These are phyloP conservation scores for Aythya baeri DNA, from an alignment of 2,113 vertebrate species.

Conservation along the genomic window DNA sequence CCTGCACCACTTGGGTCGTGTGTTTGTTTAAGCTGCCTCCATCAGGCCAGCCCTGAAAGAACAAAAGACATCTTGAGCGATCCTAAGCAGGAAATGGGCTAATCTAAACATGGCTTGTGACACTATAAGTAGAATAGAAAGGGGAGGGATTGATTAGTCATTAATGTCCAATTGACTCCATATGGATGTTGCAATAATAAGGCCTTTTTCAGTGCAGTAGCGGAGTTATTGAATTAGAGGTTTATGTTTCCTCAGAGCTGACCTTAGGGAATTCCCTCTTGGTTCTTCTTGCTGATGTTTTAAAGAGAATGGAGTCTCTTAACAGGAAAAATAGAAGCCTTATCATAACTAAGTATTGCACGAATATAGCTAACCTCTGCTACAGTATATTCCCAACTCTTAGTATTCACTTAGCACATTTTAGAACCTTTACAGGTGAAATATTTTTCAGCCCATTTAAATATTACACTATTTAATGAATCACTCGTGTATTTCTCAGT, in stretches of 20 bases:
- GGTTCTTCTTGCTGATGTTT: constrained; percentile 79
- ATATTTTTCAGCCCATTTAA: constrained; percentile 44
- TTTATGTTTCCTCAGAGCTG: constrained; percentile 82
- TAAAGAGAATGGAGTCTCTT: constrained; percentile 74
- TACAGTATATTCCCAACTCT: constrained; percentile 8
- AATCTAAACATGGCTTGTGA: constrained; percentile 88
- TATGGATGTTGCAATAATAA: constrained; percentile 85
- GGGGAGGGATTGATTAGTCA: constrained; percentile 87
- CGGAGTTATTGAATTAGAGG: constrained; percentile 84
- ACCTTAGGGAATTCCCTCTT: constrained; percentile 82
- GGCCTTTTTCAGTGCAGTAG: constrained; percentile 82
- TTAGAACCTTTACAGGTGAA: constrained; percentile 22
- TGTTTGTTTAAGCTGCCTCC: constrained; percentile 89
- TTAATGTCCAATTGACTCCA: constrained; percentile 86
- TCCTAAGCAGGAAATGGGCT: constrained; percentile 87
- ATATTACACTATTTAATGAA: constrained; percentile 41
- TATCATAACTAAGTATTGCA: constrained; percentile 30
- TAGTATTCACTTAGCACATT: constrained; percentile 17
- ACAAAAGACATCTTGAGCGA: constrained; percentile 89
- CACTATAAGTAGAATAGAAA: constrained; percentile 86
- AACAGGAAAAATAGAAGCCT: constrained; percentile 59
- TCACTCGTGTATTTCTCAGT: background rate
- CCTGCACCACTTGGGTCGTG: constrained; percentile 77
- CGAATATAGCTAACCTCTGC: constrained; percentile 35
- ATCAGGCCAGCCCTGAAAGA: constrained; percentile 82